Evolutionary conservation across 2,888 invertebrate species (phyloP), one percentile per base, ranked within the genome.

Genomic region (Liodrosophila aerea): DNA sequence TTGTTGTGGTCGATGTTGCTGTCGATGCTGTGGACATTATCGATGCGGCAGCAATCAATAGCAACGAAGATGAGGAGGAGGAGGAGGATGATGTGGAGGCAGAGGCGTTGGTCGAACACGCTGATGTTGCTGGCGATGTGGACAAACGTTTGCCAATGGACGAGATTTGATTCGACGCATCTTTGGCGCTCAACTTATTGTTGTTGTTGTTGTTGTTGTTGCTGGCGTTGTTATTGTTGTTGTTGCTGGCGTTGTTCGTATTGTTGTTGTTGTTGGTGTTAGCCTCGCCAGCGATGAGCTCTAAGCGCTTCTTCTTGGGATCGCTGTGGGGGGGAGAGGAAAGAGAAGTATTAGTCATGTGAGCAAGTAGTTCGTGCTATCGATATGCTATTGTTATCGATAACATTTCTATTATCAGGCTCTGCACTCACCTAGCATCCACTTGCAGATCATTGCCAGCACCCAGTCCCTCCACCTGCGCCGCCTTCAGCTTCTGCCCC

Each of bases 281-380:
- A 2, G 54, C 50, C 18, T 63, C 64, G 50, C 66, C 56, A 40
- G 66, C 43, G 84, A 84, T 69, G 63, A 83, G 61, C 12, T 90
- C 89, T 49, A 87, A 78, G 53, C 89, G 89, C 59, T 87, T 88
- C 85, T 87, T 89, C 78, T 90, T 90, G 51, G 89, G 77, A 76
- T 89, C 90, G 87, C 90, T 90, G 73, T 22, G 22, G 22, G 22
- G 3, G 5, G 8, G 57, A 53, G 64, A 12, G 46, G 4, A 58
- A 33, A 16, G 18, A 12, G 15, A 31, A 1, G 3, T 4, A 27
- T 18, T 15, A 18, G 2, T 37, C 4, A 12, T 33, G 12, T 5
- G n/a, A n/a, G n/a, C n/a, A n/a, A n/a, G n/a, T n/a, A 13, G 29
- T 40, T 12, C 4, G 8, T 4, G 18, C 15, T 43, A n/a, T n/a